Evolutionary conservation across 53 echinoderm and acorn worm species (phyloP).

Genomic region (Paracentrotus lividus): DNA sequence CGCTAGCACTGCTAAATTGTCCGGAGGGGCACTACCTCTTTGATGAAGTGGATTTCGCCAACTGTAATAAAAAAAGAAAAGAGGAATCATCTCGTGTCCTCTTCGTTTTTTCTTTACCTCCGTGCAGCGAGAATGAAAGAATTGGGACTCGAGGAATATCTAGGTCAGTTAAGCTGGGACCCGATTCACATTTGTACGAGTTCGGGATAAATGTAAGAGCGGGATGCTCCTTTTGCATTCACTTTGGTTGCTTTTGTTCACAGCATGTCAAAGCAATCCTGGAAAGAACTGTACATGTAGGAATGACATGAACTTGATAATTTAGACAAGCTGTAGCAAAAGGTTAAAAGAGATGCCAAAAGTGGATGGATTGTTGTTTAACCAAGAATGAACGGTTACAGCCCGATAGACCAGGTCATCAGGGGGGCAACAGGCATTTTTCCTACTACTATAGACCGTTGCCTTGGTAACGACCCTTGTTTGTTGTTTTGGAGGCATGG

Average conservation of each 20-base stretch:
- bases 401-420: too few relatives aligned
- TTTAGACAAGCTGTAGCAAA: too few relatives aligned
- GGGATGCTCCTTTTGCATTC: neutral
- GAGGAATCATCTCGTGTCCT: slow-evolving; percentile 23
- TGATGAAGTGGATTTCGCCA: slow-evolving; percentile 30
- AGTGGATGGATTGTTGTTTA: too few relatives aligned
- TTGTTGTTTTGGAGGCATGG: too few relatives aligned
- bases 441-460: too few relatives aligned
- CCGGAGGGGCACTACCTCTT: slow-evolving; percentile 22
- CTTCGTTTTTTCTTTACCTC: slow-evolving; percentile 21
- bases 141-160: neutral
- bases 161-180: neutral
- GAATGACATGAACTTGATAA: too few relatives aligned
- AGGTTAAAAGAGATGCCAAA: too few relatives aligned
- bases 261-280: neutral
- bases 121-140: slow-evolving; percentile 30
- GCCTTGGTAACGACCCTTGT: too few relatives aligned
- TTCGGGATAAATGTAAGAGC: neutral
- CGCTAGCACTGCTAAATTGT: neutral
- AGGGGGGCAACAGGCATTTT: too few relatives aligned
- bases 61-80: neutral
- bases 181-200: neutral
- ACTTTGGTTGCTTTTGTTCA: neutral
- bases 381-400: too few relatives aligned
- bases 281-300: too few relatives aligned